These are phyloP conservation scores for Rana temporaria DNA, from an alignment of 2,113 vertebrate species.

Conservation along the genomic window DNA sequence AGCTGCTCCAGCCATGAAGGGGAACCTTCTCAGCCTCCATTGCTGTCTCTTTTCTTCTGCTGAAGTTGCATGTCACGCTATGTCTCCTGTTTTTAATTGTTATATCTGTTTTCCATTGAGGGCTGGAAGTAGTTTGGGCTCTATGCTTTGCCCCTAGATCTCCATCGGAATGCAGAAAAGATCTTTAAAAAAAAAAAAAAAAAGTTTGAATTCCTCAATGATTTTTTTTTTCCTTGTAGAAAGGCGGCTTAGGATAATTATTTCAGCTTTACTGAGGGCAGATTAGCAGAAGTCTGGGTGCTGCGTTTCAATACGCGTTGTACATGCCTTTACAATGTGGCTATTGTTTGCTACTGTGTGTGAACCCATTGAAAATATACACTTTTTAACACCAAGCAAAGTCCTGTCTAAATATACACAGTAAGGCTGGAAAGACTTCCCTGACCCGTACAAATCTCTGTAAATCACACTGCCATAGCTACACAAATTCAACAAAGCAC, in stretches of 20 bases:
- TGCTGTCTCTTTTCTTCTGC: conserved; percentile 65
- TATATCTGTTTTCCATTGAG: conserved; percentile 72
- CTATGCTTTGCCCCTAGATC: conserved; percentile 74
- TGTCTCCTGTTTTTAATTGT: conserved; percentile 77
- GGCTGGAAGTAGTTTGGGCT: conserved; percentile 71
- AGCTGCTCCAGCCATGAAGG: conserved; percentile 58
- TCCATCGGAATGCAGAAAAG: conserved; percentile 90
- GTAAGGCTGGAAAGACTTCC: conserved; percentile 81
- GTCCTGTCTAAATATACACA: conserved; percentile 92
- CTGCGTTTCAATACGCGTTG: conserved; percentile 85
- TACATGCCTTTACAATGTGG: conserved; percentile 90
- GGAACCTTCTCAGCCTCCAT: conserved; percentile 65
- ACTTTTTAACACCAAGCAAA: conserved; percentile 94
- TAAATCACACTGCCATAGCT: conserved; percentile 92
- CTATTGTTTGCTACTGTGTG: conserved; percentile 90
- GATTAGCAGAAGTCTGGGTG: conserved; percentile 92
- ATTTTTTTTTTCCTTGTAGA: conserved; percentile 94
- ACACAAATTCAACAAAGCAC: conserved; percentile 84
- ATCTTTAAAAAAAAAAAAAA: conserved; percentile 74
- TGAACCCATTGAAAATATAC: conserved; percentile 89
- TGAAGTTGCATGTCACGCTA: conserved; percentile 70
- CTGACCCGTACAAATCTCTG: conserved; percentile 88
- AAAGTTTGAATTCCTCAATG: conserved; percentile 97
- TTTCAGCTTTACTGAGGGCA: conserved; percentile 96
- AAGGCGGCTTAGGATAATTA: conserved; percentile 98